Evolutionary conservation across 2,888 invertebrate species (phyloP), one percentile per base, ranked within the genome.

Genomic region (Psococerastis gibbosa): DNA sequence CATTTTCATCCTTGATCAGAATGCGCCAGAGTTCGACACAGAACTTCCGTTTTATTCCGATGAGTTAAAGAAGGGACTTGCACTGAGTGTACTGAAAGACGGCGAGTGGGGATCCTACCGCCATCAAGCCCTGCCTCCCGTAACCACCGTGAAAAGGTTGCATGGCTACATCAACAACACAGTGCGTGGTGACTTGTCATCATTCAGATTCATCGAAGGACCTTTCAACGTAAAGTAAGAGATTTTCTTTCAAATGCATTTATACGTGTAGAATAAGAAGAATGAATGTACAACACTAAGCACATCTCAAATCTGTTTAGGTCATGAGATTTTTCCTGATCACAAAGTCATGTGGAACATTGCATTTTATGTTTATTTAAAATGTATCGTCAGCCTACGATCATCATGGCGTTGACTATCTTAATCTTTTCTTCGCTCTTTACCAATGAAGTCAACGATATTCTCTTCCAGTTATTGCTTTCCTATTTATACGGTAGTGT

Each of bases 171-270:
- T 78, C 2, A 84, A 87, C 60, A 75, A 79, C 0, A 55, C 72
- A 11, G 75, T 78, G 0, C 71, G 79, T 43, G 94, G 94, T 41
- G 94, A 97, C 57, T 65, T 95, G 43, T 79, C 84, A 0, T 79
- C 85, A 2, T 57, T 95, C 33, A 69, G 63, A n/a, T 89, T 88
- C 88, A 61, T 89, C 4, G 77, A 91, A 60, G 81, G 81, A 1
- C 65, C 69, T 0, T 45, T 59, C 53, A 56, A n/a, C 45, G 23
- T 53, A 8, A 45, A 52, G 16, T 35, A 50, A 41, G 54, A 54
- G 48, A 46, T 45, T 45, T n/a, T n/a, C n/a, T n/a, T n/a, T n/a
- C n/a, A n/a, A n/a, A n/a, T n/a, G n/a, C n/a, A n/a, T n/a, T n/a
- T n/a, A n/a, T n/a, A n/a, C n/a, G n/a, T n/a, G n/a, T n/a, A n/a